Evolutionary conservation across 2,113 vertebrate genomes (phyloP).

Genomic region (Alosa alosa): DNA sequence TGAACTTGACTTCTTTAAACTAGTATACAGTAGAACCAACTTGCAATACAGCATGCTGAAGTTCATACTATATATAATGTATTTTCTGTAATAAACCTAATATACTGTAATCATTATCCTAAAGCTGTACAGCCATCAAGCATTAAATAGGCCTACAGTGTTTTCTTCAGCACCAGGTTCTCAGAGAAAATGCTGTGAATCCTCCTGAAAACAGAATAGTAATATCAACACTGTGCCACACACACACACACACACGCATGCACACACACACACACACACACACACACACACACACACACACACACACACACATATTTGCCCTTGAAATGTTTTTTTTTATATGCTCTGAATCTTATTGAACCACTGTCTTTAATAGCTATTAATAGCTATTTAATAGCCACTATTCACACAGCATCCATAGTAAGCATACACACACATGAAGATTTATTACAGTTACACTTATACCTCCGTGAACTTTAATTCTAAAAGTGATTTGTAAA

Average conservation of each 20-base stretch:
- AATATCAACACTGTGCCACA: not conserved
- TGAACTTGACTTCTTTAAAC: not conserved
- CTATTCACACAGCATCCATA: not conserved
- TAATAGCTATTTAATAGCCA: too few relatives aligned
- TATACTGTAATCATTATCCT: not conserved
- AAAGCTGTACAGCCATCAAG: not conserved
- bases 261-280: not conserved
- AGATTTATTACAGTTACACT: not conserved
- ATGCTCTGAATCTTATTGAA: conserved; percentile 19
- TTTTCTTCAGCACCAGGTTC: not conserved
- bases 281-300: not conserved
- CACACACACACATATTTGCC: not conserved
- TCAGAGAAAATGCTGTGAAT: not conserved
- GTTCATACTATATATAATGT: not conserved
- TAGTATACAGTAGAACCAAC: not conserved
- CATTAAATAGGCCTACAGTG: not conserved
- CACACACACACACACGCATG: not conserved
- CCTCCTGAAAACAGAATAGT: not conserved
- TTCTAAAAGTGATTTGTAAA: not conserved
- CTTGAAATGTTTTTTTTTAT: conserved; percentile 15
- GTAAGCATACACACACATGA: too few relatives aligned
- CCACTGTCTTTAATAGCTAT: not conserved
- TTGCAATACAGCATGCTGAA: not conserved
- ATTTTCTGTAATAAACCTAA: not conserved
- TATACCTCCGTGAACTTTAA: not conserved